These are phyloP conservation scores for Andricus grossulariae DNA, from an alignment of 1,140 invertebrate species.

Conservation along the genomic window DNA sequence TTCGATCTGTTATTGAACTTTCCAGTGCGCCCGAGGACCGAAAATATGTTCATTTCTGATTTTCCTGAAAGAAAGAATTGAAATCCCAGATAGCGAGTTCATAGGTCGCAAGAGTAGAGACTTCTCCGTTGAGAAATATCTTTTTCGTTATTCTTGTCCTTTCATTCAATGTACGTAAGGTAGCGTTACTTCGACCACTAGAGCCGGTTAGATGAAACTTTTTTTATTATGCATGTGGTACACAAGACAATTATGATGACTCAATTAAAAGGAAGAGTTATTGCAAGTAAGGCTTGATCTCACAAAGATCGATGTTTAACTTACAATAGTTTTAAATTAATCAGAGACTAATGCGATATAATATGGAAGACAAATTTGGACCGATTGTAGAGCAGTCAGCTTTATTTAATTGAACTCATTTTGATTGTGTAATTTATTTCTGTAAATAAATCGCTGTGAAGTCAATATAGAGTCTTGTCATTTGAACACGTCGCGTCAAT, in stretches of 20 bases:
- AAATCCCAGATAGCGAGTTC: neutral
- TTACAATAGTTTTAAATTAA: constrained; percentile 9
- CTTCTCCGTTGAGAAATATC: constrained; percentile 15
- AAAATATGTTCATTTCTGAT: neutral
- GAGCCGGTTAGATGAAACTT: neutral
- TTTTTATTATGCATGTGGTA: constrained; percentile 9
- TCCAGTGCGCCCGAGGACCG: neutral
- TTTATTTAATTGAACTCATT: constrained; percentile 18
- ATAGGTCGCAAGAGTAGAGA: constrained; percentile 1
- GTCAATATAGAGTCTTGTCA: neutral
- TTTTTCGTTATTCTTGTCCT: neutral
- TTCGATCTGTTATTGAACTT: constrained; percentile 23
- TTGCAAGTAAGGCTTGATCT: neutral
- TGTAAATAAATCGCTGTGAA: constrained; percentile 31
- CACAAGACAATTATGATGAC: neutral
- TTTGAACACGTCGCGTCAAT: too few relatives aligned
- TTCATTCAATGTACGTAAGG: neutral
- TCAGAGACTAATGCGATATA: neutral
- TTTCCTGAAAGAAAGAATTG: constrained; percentile 12
- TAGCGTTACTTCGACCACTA: neutral
- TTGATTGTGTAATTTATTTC: constrained; percentile 26
- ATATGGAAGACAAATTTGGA: neutral
- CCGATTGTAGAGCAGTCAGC: neutral
- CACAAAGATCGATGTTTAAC: neutral
- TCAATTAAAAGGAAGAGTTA: constrained; percentile 4